A percentile compares a stretch with the other conserved stretches of the same genome.
Evolutionary conservation across 2,797 vertebrate species (phyloP).

Genomic region (Okamejei kenojei): DNA sequence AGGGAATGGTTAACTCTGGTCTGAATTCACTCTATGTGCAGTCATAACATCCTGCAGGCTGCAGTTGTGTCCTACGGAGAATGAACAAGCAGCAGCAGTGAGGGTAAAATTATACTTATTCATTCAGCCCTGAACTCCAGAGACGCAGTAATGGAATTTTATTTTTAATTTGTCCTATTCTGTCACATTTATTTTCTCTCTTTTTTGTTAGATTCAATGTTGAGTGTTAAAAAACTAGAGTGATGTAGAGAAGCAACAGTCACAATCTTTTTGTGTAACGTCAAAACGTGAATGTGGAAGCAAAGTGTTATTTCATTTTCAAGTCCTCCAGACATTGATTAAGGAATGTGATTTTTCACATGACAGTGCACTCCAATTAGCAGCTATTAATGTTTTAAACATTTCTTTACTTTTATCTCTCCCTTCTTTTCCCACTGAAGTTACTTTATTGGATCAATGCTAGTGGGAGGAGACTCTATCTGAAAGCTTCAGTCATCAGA

Average conservation of each 20-base stretch:
- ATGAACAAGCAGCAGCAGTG: neutral
- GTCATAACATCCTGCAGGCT: neutral
- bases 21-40: neutral
- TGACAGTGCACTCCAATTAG: neutral
- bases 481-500: neutral
- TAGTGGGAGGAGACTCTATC: neutral
- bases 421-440: neutral
- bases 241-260: too few relatives aligned
- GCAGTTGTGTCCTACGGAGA: neutral
- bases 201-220: neutral
- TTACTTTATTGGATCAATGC: conserved; percentile 11
- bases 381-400: conserved; percentile 18
- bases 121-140: neutral
- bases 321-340: conserved; percentile 26
- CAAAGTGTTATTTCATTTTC: conserved; percentile 16
- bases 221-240: neutral
- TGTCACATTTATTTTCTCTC: neutral
- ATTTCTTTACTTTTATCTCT: conserved; percentile 1
- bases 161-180: neutral
- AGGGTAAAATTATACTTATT: neutral
- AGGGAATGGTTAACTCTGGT: neutral
- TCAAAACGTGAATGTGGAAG: conserved; percentile 6
- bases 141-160: neutral
- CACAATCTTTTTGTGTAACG: neutral
- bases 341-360: conserved; percentile 34